Percentiles rank a stretch among this genome's conserved stretches.
Conservation (phyloP, 1,140 invertebrate species). For the Drosophila kepulauana region DNA sequence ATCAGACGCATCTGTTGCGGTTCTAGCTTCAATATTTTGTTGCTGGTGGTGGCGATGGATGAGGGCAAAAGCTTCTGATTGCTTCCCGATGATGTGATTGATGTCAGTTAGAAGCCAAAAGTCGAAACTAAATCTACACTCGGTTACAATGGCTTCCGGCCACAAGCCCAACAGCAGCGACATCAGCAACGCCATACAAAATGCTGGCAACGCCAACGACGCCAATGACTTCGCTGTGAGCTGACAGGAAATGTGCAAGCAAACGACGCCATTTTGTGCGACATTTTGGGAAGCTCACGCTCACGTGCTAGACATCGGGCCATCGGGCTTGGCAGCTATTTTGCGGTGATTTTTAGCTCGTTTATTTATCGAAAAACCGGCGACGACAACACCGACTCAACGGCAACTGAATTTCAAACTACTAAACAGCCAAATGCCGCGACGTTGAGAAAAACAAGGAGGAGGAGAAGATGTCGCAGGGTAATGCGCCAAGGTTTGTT, state of each 20-base stretch:
- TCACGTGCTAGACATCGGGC: conserved; percentile 36
- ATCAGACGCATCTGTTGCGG: conserved; percentile 39
- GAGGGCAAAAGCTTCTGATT: not conserved
- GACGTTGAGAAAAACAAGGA: not conserved
- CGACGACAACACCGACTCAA: conserved; percentile 19
- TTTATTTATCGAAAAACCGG: conserved; percentile 61
- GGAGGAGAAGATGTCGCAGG: conserved; percentile 17
- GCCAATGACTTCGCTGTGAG: not conserved
- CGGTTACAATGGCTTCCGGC: conserved; percentile 39
- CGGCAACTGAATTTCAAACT: conserved; percentile 15
- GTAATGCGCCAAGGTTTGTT: conserved; percentile 15
- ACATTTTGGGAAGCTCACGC: conserved; percentile 32
- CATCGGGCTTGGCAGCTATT: conserved; percentile 42
- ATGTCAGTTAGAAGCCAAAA: conserved; percentile 43
- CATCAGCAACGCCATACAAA: conserved; percentile 19
- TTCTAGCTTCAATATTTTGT: conserved; percentile 6
- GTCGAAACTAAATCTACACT: conserved; percentile 45
- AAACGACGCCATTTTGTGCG: conserved; percentile 59
- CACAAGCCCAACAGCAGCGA: conserved; percentile 23
- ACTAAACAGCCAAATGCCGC: conserved; percentile 6
- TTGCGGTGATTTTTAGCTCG: conserved; percentile 79
- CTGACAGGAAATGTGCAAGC: conserved; percentile 65
- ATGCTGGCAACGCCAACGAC: conserved; percentile 11
- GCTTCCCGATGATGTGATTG: conserved; percentile 28
- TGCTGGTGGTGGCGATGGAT: no score